Conservation (phyloP, 2,888 invertebrate genomes). For the Choristoneura rosaceana region DNA sequence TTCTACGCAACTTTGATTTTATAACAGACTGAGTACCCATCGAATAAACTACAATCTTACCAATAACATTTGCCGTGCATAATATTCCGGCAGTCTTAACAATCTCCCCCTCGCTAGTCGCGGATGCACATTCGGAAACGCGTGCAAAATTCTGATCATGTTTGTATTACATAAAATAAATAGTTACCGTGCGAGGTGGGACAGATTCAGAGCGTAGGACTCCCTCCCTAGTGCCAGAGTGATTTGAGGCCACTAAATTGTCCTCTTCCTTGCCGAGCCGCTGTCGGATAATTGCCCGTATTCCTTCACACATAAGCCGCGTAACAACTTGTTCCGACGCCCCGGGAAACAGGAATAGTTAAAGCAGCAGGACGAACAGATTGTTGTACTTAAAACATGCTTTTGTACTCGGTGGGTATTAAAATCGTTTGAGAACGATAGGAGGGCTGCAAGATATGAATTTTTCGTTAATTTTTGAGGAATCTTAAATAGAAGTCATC, state of each 20-base stretch:
- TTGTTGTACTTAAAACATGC: conserved; percentile 53
- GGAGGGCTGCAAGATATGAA: background rate
- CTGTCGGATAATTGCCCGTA: conserved; percentile 70
- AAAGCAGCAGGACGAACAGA: conserved; percentile 63
- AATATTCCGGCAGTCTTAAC: background rate
- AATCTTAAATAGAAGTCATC: background rate
- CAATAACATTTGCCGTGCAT: background rate
- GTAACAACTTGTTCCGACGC: conserved; percentile 57
- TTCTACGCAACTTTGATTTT: too few relatives aligned
- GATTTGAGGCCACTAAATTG: conserved; percentile 84
- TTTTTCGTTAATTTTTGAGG: background rate
- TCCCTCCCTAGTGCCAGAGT: conserved; percentile 74
- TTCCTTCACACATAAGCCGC: conserved; percentile 64
- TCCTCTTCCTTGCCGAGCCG: conserved; percentile 72
- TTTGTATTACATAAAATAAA: conserved; percentile 57
- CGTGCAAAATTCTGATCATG: conserved; percentile 14
- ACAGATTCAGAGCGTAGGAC: conserved; percentile 75
- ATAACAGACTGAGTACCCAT: too few relatives aligned
- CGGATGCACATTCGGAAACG: background rate
- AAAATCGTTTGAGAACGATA: conserved; percentile 19
- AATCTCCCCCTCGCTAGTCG: background rate
- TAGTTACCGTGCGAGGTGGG: conserved; percentile 57
- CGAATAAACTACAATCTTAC: too few relatives aligned
- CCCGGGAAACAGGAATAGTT: conserved; percentile 65
- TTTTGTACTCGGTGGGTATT: conserved; percentile 40